Conservation (phyloP, 2,797 vertebrate genomes). For the Peromyscus attwateri region DNA sequence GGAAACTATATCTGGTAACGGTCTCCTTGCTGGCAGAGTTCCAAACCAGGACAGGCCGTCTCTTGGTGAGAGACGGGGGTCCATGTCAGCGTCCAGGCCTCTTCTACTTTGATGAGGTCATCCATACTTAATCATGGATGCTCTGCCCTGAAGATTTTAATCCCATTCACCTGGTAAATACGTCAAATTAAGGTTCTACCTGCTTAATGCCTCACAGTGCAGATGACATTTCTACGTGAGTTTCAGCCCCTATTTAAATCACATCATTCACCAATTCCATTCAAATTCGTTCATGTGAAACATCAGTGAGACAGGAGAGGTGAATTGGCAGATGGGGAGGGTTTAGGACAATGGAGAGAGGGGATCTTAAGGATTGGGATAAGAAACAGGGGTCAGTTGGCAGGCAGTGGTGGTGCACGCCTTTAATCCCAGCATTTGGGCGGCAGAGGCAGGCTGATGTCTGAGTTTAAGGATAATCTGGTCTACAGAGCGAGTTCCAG, state of each 20-base stretch:
- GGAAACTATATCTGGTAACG: not conserved
- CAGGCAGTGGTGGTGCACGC: fast-evolving
- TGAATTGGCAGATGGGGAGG: not conserved
- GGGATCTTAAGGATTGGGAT: not conserved
- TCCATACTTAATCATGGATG: not conserved
- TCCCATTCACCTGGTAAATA: not conserved
- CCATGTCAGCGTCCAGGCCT: too few relatives aligned
- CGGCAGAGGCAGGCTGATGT: not conserved
- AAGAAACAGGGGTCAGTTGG: not conserved
- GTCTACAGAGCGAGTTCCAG: not conserved
- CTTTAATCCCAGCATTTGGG: not conserved
- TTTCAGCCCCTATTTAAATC: not conserved
- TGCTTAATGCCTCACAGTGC: not conserved
- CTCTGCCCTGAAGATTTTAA: not conserved
- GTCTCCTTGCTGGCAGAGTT: not conserved
- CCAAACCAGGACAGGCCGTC: too few relatives aligned
- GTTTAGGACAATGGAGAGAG: not conserved
- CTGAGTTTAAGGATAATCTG: not conserved
- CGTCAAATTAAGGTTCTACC: not conserved
- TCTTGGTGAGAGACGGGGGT: not conserved
- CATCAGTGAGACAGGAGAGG: not conserved
- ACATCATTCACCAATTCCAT: not conserved
- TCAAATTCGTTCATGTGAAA: not conserved
- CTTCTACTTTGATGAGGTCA: not conserved
- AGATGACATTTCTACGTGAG: not conserved